A percentile compares a stretch with the other conserved stretches of the same genome.
Conservation (phyloP, 2,113 vertebrate species). For the Myotis lucifugus region DNA sequence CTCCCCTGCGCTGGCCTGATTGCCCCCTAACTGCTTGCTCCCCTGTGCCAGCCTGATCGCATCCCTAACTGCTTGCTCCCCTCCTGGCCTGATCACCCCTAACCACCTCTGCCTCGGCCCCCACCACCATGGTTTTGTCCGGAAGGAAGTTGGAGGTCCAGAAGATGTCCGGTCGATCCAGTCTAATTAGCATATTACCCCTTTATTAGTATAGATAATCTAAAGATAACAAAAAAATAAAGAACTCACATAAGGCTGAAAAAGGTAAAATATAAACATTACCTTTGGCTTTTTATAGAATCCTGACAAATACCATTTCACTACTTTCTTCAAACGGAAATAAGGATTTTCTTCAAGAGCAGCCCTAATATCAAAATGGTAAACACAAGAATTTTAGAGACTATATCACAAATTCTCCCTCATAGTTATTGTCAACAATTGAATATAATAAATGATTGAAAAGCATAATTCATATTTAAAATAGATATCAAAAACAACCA, state of each 20-base stretch:
- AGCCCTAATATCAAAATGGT: conserved; percentile 86
- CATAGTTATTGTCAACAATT: background rate
- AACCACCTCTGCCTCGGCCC: no score
- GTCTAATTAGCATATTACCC: no score
- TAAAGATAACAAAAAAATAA: conserved; percentile 11
- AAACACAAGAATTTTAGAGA: conserved; percentile 11
- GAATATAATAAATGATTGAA: background rate
- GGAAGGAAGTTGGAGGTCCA: no score
- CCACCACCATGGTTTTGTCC: no score
- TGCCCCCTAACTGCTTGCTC: no score
- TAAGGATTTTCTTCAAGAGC: conserved; percentile 98
- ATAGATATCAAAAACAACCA: conserved; percentile 35
- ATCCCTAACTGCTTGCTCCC: no score
- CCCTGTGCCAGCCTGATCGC: no score
- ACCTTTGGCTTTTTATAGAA: conserved; percentile 99
- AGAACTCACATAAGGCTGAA: conserved; percentile 19
- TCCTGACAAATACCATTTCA: conserved; percentile 99
- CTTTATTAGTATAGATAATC: background rate
- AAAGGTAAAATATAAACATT: conserved; percentile 44
- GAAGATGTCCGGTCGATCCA: no score
- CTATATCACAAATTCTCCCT: conserved; percentile 10
- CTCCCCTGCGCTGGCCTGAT: no score
- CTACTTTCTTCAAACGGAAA: conserved; percentile 97
- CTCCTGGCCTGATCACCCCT: no score
- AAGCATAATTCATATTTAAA: conserved; percentile 59